Base-by-base conservation (phyloP, 1,140 invertebrate species). In the Drosophila equinoxialis region DNA sequence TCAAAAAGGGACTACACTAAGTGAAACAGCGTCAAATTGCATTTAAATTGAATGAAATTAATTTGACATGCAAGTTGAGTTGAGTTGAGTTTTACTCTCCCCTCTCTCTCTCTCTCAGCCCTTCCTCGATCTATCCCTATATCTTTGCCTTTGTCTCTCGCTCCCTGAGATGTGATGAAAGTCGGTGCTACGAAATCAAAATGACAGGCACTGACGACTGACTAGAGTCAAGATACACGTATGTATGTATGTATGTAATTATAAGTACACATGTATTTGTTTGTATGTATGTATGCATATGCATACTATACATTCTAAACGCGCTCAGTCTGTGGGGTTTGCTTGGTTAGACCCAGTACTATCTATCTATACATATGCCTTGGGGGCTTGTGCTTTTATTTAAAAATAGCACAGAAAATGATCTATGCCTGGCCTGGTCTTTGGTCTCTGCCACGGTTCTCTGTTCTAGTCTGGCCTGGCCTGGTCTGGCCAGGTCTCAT, bases 41-140 rank as follows among this genome's bases (percentile, higher is more conserved):
- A 86, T 86, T 87, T 87, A 86, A 86, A 86, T 87, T 86, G 72
- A 82, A 86, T 86, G 75, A 87, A 87, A 86, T 87, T 86, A 86
- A 87, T 87, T 86, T 86, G 82, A 86, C 82, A 87, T 79, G 79
- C 71, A 81, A 86, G 81, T 75, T 81, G 79, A 70, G 83, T 75
- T 81, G 79, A 70, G 83, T 73, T 85, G 76, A 83, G 76, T 76
- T 51, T 51, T 51, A 51, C 68, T 57, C 65, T 37, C 57, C 39
- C 6, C 5, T 17, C 14, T 35, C 30, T 13, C n/a, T 39, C 45
- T 65, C 58, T 70, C 60, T 65, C 55, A 57, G 63, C 77, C 63
- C 65, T 63, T 26, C 3, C 23, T 4, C 23, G 30, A 30, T 30
- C 6, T 17, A 7, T 61, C 72, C 35, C 59, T 45, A 4, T 10